phyloP scores from a whole-genome alignment of 2,113 vertebrate genomes.

The Cervus canadensis region DNA sequence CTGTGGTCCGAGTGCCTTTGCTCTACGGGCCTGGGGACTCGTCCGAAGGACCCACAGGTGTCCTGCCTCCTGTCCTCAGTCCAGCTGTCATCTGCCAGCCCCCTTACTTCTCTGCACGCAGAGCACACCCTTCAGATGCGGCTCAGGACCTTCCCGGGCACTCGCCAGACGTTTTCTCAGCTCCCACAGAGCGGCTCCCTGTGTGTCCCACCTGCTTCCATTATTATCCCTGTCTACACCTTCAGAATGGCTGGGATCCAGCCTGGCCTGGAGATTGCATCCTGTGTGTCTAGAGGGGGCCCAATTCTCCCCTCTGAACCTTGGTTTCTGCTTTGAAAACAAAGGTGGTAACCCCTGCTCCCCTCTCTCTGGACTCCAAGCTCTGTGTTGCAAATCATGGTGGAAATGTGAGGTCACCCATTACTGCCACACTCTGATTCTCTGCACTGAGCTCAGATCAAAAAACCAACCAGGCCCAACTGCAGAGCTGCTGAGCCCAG shows the following conservation, averaged over 20 bases:
- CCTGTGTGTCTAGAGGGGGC: background rate
- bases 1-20: background rate
- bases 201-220: background rate
- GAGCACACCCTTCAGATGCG: rapidly evolving
- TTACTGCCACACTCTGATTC: rapidly evolving
- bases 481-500: background rate
- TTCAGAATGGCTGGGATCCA: too few species aligned
- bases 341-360: background rate
- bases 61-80: background rate
- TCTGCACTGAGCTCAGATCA: background rate
- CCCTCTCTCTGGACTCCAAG: background rate
- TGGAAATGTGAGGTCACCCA: background rate
- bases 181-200: background rate
- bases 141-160: background rate
- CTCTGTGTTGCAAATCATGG: background rate
- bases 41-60: background rate
- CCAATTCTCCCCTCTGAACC: background rate
- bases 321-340: background rate
- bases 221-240: background rate
- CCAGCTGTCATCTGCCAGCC: background rate
- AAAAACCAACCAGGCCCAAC: background rate
- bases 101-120: background rate
- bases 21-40: background rate
- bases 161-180: background rate
- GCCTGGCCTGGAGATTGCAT: background rate